Evolutionary conservation across 2,888 invertebrate genomes (phyloP), one percentile per base, ranked within the genome.

Genomic region (Cinara cedri): DNA sequence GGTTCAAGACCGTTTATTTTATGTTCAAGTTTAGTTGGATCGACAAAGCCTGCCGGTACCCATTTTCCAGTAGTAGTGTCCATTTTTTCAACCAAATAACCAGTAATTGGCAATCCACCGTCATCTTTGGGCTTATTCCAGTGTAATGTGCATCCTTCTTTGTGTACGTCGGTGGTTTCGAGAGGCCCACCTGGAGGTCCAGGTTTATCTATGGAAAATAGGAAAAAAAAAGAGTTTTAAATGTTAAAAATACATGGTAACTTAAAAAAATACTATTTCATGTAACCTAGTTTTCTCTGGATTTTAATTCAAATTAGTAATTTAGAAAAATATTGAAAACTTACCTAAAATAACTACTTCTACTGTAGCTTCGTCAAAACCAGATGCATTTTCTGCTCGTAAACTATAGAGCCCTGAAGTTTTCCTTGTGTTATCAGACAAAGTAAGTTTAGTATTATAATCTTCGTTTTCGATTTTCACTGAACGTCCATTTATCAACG

Each of bases 91-190:
- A 99, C 89, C 2, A 96, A 88, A 86, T 94, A 99, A 3, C 94
- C 92, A 14, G 93, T 93, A 82, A 98, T 90, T 6, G 97, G 97
- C 62, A 95, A 87, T 14, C 97, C 98, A 51, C 98, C 98, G 83
- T 98, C 97, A 86, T 98, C 97, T 86, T 95, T 95, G 0, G 98
- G 98, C 84, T 95, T 95, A 83, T 93, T 92, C 98, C 98, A 98
- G 84, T 93, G 91, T 14, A 98, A 88, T 84, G 94, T 96, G 85
- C 96, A 97, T 75, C 96, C 95, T 86, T 97, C 96, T 82, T 95
- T 95, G 86, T 94, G 96, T 0, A 98, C 90, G 85, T 97, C 96
- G 0, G 90, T 90, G 0, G 96, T 94, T 85, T 96, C 96, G 0
- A 98, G 87, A 0, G 98, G 98, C 60, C 97, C 97, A 86, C 95